Base-by-base conservation (phyloP, 2,113 vertebrate genomes). In the Centropristis striata region DNA sequence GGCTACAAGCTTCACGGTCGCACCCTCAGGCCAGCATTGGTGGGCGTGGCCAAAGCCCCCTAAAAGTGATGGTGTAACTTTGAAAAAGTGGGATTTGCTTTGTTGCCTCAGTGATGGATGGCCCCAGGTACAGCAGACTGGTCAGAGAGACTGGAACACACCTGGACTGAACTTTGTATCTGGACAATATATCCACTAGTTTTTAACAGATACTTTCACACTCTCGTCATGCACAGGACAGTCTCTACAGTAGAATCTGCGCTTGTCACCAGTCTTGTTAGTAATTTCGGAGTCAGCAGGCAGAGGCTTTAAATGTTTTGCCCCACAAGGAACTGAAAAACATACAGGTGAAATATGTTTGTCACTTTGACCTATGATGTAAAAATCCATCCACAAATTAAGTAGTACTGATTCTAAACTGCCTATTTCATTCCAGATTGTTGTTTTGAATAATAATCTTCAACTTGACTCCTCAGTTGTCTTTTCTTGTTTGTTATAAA, bases 1-100 rank as follows among this genome's bases (percentile, higher is more conserved):
- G 98, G 98, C 74, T 99, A 99, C 73, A 99, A 99, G 95, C 91
- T 99, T 72, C 97, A 98, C 0, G 96, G 97, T 8, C 98, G 98
- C 71, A 99, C 97, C 1, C 95, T 99, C 69, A 94, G 98, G 84
- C 98, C 98, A 0, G 98, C 98, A 1, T 74, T 98, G 32, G 98
- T 99, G 60, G 98, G 97, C 0, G 98, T 99, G 39, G 98, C 96
- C 13, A 99, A 99, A 89, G 97, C 91, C 0, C 90, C 94, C 0
- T 99, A 97, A 90, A 69, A 65, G n/a, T 39, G 27, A 44, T 13
- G 59, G 3, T 28, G 7, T 14, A 44, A 47, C 23, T 36, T 32
- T 51, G n/a, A 49, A 67, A 44, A 15, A 63, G 61, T 25, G 32
- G 57, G 81, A 53, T 70, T 53, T 44, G 50, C 32, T 37, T 60